phyloP scores from a whole-genome alignment of 2,797 vertebrate species.

The Channallabes apus region DNA sequence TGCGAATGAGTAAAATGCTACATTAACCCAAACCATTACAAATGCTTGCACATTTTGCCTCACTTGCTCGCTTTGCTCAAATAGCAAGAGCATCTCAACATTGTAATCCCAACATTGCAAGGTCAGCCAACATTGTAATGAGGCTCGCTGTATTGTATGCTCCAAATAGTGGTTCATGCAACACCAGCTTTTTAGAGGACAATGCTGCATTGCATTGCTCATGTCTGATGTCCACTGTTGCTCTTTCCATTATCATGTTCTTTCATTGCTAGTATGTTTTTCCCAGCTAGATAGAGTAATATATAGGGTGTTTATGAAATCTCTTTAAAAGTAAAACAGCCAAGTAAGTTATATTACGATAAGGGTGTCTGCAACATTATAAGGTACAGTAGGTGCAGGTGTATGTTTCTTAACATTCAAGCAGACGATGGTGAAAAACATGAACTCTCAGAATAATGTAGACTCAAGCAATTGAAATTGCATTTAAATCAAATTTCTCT shows the following conservation, averaged over 20 bases:
- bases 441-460: neutral
- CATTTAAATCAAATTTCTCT: neutral
- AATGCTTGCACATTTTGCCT: conserved; percentile 6
- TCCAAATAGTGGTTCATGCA: conserved; percentile 5
- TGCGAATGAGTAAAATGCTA: conserved; percentile 15
- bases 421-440: too few relatives aligned
- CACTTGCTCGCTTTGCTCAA: neutral
- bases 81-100: neutral
- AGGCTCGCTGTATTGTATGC: conserved; percentile 21
- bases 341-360: neutral
- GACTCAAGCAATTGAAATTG: neutral
- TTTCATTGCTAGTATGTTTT: neutral
- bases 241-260: neutral
- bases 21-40: conserved; percentile 27
- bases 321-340: neutral
- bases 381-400: neutral
- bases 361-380: neutral
- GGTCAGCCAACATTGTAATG: conserved; percentile 18
- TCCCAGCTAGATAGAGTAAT: neutral
- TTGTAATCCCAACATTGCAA: too few relatives aligned
- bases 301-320: neutral
- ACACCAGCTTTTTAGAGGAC: neutral
- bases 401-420: neutral
- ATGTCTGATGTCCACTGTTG: neutral
- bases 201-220: neutral